Evolutionary conservation across 2,888 invertebrate genomes (phyloP), one percentile per base, ranked within the genome.

Genomic region (Xestia ashworthii): DNA sequence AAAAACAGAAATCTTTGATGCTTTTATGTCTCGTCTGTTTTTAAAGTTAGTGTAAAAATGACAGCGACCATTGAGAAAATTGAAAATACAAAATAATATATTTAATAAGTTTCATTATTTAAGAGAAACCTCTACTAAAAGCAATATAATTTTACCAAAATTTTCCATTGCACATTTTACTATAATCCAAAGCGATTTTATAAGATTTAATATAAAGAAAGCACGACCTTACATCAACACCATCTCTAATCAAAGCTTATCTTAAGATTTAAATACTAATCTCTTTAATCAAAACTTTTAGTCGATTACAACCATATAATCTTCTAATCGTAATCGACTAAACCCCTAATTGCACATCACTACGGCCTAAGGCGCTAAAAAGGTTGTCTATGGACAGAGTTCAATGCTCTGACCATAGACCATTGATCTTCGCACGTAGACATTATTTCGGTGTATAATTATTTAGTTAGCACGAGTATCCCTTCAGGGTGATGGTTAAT

Each of bases 301-400:
- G 9, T 62, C 68, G 62, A 73, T 58, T 48, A 41, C 12, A 44
- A 55, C 64, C 38, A n/a, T 66, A 71, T 78, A 74, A 74, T 82
- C 62, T 69, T 74, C 64, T 66, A 32, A 66, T 65, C 55, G 62
- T 55, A 77, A 79, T 84, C 76, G 81, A 82, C 73, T 80, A 74
- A 82, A 58, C 60, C 62, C 0, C 62, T 79, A 78, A 84, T 79
- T 78, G 68, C 78, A 74, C 82, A 81, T 80, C 84, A 82, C 87
- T 87, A 80, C 60, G 14, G 81, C 84, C 80, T 11, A 62, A 75
- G 86, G 86, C 86, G 71, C 71, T 75, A 82, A 88, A 82, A 84
- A 65, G 44, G 66, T 79, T 82, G 71, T 71, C 76, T 76, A 65
- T 81, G 80, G 64, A 19, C 3, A 25, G 66, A 84, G 88, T 71